phyloP scores from a whole-genome alignment of 2,797 vertebrate genomes.

The Gymnothorax reevesii region DNA sequence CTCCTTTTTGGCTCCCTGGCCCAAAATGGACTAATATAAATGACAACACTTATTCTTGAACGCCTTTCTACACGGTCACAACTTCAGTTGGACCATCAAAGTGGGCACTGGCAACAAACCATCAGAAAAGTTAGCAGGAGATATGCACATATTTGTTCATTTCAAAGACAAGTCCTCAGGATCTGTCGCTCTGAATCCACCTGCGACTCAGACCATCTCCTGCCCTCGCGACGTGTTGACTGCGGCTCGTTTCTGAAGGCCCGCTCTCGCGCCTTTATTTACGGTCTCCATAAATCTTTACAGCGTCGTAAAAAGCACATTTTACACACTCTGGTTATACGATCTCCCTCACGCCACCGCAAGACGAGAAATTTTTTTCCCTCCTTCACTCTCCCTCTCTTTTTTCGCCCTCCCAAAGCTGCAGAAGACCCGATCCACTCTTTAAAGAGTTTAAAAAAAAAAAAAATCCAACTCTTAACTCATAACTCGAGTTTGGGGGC shows the following conservation, averaged over 20 bases:
- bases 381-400: not conserved
- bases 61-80: too few relatives aligned
- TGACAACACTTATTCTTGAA: not conserved
- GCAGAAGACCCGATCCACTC: not conserved
- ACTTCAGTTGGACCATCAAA: not conserved
- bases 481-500: not conserved
- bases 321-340: slow-evolving; percentile 18
- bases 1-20: not conserved
- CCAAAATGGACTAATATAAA: not conserved
- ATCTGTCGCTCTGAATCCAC: not conserved
- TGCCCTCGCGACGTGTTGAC: not conserved
- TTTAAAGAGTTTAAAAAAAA: slow-evolving; percentile 12
- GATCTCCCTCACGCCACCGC: not conserved
- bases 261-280: not conserved
- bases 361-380: not conserved
- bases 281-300: slow-evolving; percentile 11
- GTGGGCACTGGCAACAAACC: not conserved
- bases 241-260: not conserved
- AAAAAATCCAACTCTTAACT: not conserved
- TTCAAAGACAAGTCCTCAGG: not conserved
- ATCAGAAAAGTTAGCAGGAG: not conserved
- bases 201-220: not conserved
- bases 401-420: not conserved
- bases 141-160: not conserved
- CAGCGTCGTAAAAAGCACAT: not conserved